phyloP scores from a whole-genome alignment of 2,113 vertebrate species.

The Cavia porcellus region DNA sequence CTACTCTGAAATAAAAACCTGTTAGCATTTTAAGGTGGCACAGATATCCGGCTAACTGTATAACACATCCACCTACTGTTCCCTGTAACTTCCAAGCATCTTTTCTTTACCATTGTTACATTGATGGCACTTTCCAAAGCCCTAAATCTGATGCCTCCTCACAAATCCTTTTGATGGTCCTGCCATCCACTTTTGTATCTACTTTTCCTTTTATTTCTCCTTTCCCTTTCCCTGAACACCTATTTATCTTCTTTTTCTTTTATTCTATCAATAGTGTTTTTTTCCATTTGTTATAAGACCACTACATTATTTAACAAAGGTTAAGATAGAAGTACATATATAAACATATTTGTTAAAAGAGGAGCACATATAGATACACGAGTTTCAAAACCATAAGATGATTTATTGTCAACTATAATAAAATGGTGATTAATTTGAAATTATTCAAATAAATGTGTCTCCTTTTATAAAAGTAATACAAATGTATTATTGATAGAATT shows the following conservation, averaged over 20 bases:
- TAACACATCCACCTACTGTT: not conserved
- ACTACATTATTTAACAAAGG: not conserved
- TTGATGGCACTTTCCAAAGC: not conserved
- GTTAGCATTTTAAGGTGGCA: not conserved
- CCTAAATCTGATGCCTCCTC: not conserved
- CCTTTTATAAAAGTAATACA: not conserved
- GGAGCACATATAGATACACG: not conserved
- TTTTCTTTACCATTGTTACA: not conserved
- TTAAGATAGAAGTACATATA: not conserved
- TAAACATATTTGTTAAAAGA: not conserved
- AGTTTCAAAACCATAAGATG: not conserved
- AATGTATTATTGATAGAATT: not conserved
- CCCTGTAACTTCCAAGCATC: not conserved
- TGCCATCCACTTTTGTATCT: not conserved
- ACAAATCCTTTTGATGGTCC: not conserved
- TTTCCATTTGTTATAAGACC: not conserved
- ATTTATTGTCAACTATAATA: not conserved
- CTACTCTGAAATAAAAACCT: not conserved
- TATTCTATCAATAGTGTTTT: not conserved
- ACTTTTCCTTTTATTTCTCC: not conserved
- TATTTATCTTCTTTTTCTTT: slow-evolving; percentile 19
- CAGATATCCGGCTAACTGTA: not conserved
- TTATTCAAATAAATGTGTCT: not conserved
- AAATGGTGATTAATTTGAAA: not conserved
- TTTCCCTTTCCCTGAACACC: not conserved